phyloP scores from a whole-genome alignment of 2,888 invertebrate genomes.

The Allacma fusca region DNA sequence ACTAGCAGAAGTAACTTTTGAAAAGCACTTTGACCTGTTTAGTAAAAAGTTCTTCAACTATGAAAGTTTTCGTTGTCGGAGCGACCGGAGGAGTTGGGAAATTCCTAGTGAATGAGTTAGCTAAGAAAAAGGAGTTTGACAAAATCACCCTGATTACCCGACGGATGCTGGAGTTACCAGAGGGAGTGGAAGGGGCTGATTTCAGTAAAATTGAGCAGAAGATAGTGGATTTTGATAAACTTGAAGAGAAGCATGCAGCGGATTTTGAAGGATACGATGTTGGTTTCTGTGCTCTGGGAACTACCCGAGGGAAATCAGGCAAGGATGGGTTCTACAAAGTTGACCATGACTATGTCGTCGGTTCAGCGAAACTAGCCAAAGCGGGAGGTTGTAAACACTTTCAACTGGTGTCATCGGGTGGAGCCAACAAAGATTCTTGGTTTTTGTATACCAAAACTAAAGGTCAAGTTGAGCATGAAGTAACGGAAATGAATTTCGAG shows the following conservation, averaged over 20 bases:
- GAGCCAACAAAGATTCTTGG: conserved; percentile 65
- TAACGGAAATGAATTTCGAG: conserved; percentile 54
- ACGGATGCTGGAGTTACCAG: conserved; percentile 63
- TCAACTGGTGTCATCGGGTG: conserved; percentile 65
- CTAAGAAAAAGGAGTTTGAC: conserved; percentile 63
- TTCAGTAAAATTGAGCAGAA: conserved; percentile 64
- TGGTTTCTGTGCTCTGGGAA: conserved; percentile 68
- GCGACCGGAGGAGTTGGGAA: conserved; percentile 67
- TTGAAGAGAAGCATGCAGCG: conserved; percentile 63
- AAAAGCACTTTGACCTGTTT: too few species aligned
- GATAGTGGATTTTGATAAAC: conserved; percentile 67
- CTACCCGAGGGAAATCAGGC: conserved; percentile 66
- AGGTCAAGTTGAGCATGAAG: conserved; percentile 62
- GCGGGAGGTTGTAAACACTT: conserved; percentile 66
- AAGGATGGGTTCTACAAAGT: conserved; percentile 66
- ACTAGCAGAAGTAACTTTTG: too few species aligned
- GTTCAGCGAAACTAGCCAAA: conserved; percentile 66
- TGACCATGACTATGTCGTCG: conserved; percentile 68
- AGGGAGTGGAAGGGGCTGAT: conserved; percentile 11
- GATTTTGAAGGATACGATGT: conserved; percentile 65
- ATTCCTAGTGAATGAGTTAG: conserved; percentile 65
- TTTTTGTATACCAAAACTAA: conserved; percentile 67
- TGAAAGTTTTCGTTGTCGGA: conserved; percentile 66
- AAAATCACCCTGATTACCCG: conserved; percentile 66
- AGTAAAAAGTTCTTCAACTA: too few species aligned